phyloP scores from a whole-genome alignment of 2,113 vertebrate species.

The Sisor rabdophorus region DNA sequence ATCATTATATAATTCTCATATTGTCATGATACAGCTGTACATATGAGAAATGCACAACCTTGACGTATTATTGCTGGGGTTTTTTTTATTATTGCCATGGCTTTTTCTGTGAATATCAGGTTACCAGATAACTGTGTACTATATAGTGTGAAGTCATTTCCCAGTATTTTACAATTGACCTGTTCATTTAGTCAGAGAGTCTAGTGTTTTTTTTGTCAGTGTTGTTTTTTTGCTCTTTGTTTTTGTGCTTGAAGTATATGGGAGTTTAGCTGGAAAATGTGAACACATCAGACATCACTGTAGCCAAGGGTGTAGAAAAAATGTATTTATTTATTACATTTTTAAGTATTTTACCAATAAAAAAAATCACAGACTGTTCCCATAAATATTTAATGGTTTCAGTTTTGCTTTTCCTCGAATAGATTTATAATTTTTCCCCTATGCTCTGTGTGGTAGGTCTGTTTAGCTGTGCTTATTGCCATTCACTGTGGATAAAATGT shows the following conservation, averaged over 20 bases:
- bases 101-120: too few relatives aligned
- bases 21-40: neutral
- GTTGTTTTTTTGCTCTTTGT: constrained; percentile 12
- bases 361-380: constrained; percentile 61
- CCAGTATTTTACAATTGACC: constrained; percentile 1
- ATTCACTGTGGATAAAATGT: constrained; percentile 26
- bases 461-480: constrained; percentile 11
- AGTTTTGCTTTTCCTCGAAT: constrained; percentile 51
- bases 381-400: constrained; percentile 70
- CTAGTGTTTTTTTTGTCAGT: neutral
- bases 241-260: constrained; percentile 31
- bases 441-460: constrained; percentile 11
- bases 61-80: too few relatives aligned
- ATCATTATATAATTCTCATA: neutral
- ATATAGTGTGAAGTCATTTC: constrained; percentile 22
- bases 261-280: constrained; percentile 61
- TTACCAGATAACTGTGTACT: too few relatives aligned
- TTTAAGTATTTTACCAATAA: constrained; percentile 52
- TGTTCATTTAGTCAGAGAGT: constrained; percentile 7
- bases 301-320: constrained; percentile 49
- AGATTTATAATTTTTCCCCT: constrained; percentile 35
- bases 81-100: too few relatives aligned
- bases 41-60: neutral
- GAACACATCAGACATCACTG: constrained; percentile 45
- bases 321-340: constrained; percentile 20